A percentile compares a stretch with the other conserved stretches of the same genome.
Conservation (phyloP, 92 coral and sea anemone species). For the Micromussa lordhowensis region DNA sequence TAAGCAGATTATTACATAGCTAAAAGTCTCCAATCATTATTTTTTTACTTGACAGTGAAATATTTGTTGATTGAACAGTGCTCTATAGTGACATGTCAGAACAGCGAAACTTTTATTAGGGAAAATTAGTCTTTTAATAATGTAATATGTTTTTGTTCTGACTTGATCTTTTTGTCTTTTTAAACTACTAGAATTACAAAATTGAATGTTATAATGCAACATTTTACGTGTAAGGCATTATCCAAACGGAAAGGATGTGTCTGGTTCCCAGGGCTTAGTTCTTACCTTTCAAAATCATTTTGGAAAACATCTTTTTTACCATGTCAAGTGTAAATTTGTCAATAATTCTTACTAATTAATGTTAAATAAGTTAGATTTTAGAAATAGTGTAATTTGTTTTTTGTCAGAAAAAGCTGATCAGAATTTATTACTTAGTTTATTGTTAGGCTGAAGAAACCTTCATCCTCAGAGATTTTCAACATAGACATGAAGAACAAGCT, state of each 20-base stretch:
- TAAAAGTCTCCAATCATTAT: constrained; percentile 57
- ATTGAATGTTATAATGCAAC: background rate
- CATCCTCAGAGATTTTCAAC: background rate
- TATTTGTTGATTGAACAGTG: constrained; percentile 11
- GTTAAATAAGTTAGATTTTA: background rate
- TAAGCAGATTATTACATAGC: background rate
- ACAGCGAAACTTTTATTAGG: background rate
- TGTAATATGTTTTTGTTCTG: background rate
- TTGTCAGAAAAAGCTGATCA: background rate
- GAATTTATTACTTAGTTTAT: background rate
- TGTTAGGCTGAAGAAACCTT: background rate
- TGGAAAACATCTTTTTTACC: background rate
- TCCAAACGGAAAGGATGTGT: background rate
- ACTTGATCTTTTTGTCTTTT: background rate
- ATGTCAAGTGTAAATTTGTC: background rate
- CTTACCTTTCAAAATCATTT: background rate
- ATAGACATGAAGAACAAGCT: background rate
- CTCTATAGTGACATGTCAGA: background rate
- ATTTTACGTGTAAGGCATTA: background rate
- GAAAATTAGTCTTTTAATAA: background rate
- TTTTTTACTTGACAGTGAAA: constrained; percentile 13
- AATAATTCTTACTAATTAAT: background rate
- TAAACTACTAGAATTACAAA: background rate
- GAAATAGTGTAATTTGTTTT: background rate
- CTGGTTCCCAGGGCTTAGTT: background rate